These are phyloP conservation scores for Glareola pratincola DNA, from an alignment of 2,113 vertebrate genomes.

Conservation along the genomic window DNA sequence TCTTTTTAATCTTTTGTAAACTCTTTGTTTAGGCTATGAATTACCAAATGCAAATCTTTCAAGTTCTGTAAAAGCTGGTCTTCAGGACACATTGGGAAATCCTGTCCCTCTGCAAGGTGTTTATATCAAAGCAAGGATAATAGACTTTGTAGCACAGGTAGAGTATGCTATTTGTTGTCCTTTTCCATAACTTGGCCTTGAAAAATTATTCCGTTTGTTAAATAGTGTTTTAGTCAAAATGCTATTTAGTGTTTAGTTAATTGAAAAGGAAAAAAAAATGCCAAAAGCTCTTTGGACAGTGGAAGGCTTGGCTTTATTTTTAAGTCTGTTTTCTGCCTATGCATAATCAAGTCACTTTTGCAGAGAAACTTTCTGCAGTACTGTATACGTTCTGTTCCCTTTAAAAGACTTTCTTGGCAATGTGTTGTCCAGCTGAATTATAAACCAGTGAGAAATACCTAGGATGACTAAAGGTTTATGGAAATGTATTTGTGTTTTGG, in stretches of 20 bases:
- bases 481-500: not conserved
- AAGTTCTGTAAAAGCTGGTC: constrained; percentile 65
- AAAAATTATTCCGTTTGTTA: not conserved
- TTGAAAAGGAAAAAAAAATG: not conserved
- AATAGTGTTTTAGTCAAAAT: not conserved
- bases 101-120: constrained; percentile 76
- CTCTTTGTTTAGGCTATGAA: constrained; percentile 36
- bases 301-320: not conserved
- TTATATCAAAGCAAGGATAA: constrained; percentile 80
- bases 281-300: not conserved
- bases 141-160: constrained; percentile 84
- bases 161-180: not conserved
- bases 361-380: not conserved
- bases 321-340: not conserved
- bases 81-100: constrained; percentile 78
- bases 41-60: constrained; percentile 39
- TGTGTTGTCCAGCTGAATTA: not conserved
- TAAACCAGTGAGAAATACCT: not conserved
- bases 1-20: not conserved
- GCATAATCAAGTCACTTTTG: not conserved
- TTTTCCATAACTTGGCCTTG: not conserved
- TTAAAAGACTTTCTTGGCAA: not conserved
- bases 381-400: not conserved
- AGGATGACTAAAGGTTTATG: not conserved
- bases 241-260: not conserved